phyloP scores from a whole-genome alignment of 2,888 invertebrate genomes.

The Anodontia alba region DNA sequence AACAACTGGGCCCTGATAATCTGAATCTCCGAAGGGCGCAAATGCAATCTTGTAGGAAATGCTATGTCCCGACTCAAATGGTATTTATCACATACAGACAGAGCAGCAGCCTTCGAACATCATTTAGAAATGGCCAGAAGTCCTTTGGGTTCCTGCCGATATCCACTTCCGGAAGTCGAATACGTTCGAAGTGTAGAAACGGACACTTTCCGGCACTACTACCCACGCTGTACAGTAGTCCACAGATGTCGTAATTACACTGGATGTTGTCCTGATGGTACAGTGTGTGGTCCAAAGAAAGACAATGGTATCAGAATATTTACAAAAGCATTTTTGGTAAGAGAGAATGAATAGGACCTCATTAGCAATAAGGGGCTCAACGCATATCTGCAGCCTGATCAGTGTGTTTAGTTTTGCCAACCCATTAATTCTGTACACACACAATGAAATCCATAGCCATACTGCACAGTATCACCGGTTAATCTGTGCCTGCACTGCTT shows the following conservation, averaged over 20 bases:
- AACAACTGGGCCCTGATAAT: too few relatives aligned
- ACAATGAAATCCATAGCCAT: too few relatives aligned
- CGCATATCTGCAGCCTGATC: too few relatives aligned
- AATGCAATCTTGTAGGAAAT: too few relatives aligned
- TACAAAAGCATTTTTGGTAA: slow-evolving; percentile 92
- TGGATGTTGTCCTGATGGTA: slow-evolving; percentile 92
- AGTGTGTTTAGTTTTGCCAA: too few relatives aligned
- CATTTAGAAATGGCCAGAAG: slow-evolving; percentile 66
- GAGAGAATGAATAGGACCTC: slow-evolving; percentile 86
- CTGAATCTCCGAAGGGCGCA: too few relatives aligned
- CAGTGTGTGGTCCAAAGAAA: slow-evolving; percentile 91
- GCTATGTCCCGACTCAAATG: too few relatives aligned
- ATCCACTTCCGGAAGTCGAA: slow-evolving; percentile 91
- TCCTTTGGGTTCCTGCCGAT: slow-evolving; percentile 86
- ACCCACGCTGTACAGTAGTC: slow-evolving; percentile 93
- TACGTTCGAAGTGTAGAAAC: slow-evolving; percentile 90
- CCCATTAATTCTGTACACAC: too few relatives aligned
- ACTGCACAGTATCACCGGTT: too few relatives aligned
- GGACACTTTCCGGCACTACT: slow-evolving; percentile 90
- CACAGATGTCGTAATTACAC: slow-evolving; percentile 95
- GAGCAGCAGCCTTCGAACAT: slow-evolving; percentile 67
- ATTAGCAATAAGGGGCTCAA: too few relatives aligned
- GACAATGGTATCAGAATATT: slow-evolving; percentile 87
- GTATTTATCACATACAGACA: too few relatives aligned
- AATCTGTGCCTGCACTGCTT: too few relatives aligned